Evolutionary conservation across 2,113 vertebrate genomes (phyloP).

Genomic region (Merops nubicus): DNA sequence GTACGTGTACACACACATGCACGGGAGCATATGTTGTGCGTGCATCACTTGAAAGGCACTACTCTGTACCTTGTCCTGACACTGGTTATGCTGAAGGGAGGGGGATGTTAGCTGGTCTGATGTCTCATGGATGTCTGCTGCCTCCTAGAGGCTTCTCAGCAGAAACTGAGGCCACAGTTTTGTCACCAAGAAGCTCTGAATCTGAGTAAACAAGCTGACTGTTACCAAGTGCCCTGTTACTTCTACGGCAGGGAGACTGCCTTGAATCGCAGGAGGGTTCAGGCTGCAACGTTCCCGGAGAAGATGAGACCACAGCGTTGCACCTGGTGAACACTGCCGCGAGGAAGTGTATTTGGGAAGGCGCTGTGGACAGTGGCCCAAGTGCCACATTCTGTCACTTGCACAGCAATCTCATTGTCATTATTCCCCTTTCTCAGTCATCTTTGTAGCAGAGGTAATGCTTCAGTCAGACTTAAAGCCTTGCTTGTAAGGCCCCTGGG

Average conservation of each 20-base stretch:
- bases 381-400: rapidly evolving
- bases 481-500: background rate
- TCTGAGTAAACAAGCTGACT: background rate
- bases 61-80: background rate
- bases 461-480: background rate
- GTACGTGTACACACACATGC: rapidly evolving
- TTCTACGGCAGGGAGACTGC: background rate
- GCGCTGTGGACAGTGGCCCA: background rate
- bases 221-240: background rate
- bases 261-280: background rate
- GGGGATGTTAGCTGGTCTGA: background rate
- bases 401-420: background rate
- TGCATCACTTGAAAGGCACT: background rate
- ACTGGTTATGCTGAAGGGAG: background rate
- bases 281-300: background rate
- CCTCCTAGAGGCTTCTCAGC: background rate
- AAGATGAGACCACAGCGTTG: background rate
- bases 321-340: background rate
- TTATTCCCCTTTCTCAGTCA: background rate
- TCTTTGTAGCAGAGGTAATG: background rate
- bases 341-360: background rate
- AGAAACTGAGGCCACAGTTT: background rate
- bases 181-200: background rate
- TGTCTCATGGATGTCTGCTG: background rate
- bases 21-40: background rate